Evolutionary conservation across 2,797 vertebrate species (phyloP), one percentile per base, ranked within the genome.

Genomic region (Distichodus sexfasciatus): DNA sequence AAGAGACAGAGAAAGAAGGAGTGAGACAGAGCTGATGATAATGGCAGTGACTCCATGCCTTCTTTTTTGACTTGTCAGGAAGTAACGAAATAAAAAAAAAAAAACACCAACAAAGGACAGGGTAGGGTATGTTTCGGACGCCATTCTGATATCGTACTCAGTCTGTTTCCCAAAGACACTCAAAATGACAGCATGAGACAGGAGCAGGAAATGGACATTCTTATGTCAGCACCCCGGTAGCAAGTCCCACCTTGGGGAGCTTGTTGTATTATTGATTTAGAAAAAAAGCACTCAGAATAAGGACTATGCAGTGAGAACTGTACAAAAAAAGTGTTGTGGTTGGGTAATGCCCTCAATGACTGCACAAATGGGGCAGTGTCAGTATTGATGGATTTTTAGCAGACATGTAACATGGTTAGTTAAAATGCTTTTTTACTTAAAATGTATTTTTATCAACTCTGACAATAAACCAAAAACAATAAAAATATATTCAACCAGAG

Each of bases 211-310:
- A 15, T 28, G 15, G 28, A 54, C n/a, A 15, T 35, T 55, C 26
- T 12, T 24, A 24, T 48, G 46, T 55, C 51, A 55, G 6, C 8
- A 31, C 31, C 26, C 28, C 17, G 19, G 31, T 55, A 35, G 9
- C 29, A 55, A 17, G 51, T 35, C 21, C 29, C 17, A 55, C 9
- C 26, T 17, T 9, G 15, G 10, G 31, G 51, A 31, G 9, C 29
- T 35, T 36, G 31, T 19, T 55, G 51, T 54, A 31, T 55, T 55
- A 55, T 36, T 55, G 31, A 55, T 55, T 55, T 36, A 15, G n/a
- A n/a, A 19, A 35, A 28, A 55, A 35, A 31, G n/a, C 51, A 21
- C 51, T 12, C 51, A 21, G 31, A 35, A 35, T 55, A 35, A 55
- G 17, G 51, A 28, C 33, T 15, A n/a, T n/a, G n/a, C n/a, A n/a